Conservation (phyloP, 2,113 vertebrate species). For the Hypomesus transpacificus region DNA sequence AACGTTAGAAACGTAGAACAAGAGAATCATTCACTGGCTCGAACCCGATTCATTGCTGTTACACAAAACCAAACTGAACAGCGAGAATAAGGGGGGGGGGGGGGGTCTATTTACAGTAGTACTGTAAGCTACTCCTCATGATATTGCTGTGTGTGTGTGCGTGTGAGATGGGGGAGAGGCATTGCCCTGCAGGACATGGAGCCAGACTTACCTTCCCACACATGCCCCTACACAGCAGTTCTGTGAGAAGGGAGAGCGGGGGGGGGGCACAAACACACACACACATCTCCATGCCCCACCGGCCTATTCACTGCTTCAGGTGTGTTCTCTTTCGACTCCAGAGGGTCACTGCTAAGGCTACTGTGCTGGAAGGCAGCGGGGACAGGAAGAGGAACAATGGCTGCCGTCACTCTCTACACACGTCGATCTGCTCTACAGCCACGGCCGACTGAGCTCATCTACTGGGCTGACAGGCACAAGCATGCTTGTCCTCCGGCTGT, state of each 20-base stretch:
- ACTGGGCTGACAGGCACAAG: conserved; percentile 28
- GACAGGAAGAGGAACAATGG: too few relatives aligned
- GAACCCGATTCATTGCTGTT: too few relatives aligned
- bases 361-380: too few relatives aligned
- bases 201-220: not conserved
- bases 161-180: not conserved
- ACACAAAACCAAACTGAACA: too few relatives aligned
- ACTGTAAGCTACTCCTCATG: too few relatives aligned
- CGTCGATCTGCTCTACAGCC: too few relatives aligned
- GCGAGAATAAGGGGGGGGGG: not conserved
- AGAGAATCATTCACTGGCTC: too few relatives aligned
- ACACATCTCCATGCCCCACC: not conserved
- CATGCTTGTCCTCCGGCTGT: conserved; percentile 20
- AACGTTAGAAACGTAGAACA: too few relatives aligned
- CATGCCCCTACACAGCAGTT: not conserved
- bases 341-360: not conserved
- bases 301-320: not conserved
- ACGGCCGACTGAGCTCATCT: conserved; percentile 17
- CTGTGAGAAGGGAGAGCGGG: too few relatives aligned
- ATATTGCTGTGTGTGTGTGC: too few relatives aligned
- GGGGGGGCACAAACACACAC: not conserved
- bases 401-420: too few relatives aligned
- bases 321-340: not conserved
- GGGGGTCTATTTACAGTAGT: too few relatives aligned
- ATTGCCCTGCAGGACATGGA: not conserved